A percentile compares a stretch with the other conserved stretches of the same genome.
phyloP scores from a whole-genome alignment of 2,113 vertebrate species.

The Sebastes schlegelii region DNA sequence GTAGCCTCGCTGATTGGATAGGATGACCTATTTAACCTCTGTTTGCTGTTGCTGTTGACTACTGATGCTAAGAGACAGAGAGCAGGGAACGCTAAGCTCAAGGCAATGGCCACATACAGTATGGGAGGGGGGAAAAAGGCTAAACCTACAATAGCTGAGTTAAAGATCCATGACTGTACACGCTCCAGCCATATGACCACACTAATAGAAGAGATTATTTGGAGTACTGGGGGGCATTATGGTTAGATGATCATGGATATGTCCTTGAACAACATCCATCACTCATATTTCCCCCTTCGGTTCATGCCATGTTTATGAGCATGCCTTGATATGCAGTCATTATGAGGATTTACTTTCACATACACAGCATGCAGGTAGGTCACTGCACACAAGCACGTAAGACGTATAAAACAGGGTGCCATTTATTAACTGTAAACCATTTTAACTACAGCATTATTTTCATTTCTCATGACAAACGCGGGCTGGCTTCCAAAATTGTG shows the following conservation, averaged over 20 bases:
- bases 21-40: conserved; percentile 51
- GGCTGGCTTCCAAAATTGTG: conserved; percentile 23
- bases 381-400: conserved; percentile 26
- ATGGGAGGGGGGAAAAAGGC: background rate
- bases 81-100: conserved; percentile 33
- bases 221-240: conserved; percentile 60
- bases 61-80: conserved; percentile 33
- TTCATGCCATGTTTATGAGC: conserved; percentile 70
- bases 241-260: conserved; percentile 64
- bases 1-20: conserved; percentile 27
- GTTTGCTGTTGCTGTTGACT: conserved; percentile 45
- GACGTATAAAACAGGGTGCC: conserved; percentile 23
- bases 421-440: conserved; percentile 42
- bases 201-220: conserved; percentile 70
- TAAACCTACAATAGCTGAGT: conserved; percentile 56
- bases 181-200: conserved; percentile 61
- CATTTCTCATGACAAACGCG: conserved; percentile 5
- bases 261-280: conserved; percentile 77
- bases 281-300: conserved; percentile 53
- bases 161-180: conserved; percentile 70
- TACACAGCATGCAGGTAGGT: conserved; percentile 57
- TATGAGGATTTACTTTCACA: conserved; percentile 64
- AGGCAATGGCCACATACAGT: conserved; percentile 34
- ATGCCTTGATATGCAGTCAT: conserved; percentile 47
- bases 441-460: conserved; percentile 1